Evolutionary conservation across 2,797 vertebrate species (phyloP), one percentile per base, ranked within the genome.

Genomic region (Telmatherina bonti): DNA sequence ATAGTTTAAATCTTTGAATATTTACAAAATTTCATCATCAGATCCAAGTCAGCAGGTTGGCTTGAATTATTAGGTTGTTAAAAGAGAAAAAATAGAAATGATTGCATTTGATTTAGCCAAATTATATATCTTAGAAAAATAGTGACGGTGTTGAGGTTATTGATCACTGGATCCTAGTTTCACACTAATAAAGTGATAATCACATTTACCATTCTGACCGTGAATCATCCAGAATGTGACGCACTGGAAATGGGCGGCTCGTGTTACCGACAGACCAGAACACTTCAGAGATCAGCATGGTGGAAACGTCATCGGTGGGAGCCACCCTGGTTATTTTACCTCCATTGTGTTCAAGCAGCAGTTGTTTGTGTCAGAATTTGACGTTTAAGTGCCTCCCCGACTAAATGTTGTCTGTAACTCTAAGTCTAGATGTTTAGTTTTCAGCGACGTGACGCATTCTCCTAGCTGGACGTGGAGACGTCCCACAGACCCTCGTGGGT

Each of bases 331-430:
- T 45, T 45, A 2, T 18, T 20, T n/a, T 45, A 45, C 45, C n/a
- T 22, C 45, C 20, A 47, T 10, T 12, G 8, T 22, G 45, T n/a
- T 10, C 2, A 43, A 47, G n/a, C 45, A 47, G 20, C 20, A 13
- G 8, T n/a, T 22, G 45, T 47, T 10, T 47, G 7, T 47, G 20
- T 47, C n/a, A 5, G 38, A 43, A 15, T 59, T 22, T 36, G 10
- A 20, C 18, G 58, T 41, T 61, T 18, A 70, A 61, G 67, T 61
- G 67, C 67, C 58, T 70, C 67, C 30, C 45, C 31, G 33, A 30
- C 12, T 16, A 4, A 61, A 53, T 53, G 57, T 61, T 59, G 13
- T 52, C 52, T 43, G 38, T 43, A 43, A 18, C n/a, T n/a, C 38
- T 43, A 22, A 13, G 20, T 54, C 11, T 22, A n/a, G 5, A 7